Evolutionary conservation across 2,888 invertebrate species (phyloP).

Genomic region (Microplitis manilae): DNA sequence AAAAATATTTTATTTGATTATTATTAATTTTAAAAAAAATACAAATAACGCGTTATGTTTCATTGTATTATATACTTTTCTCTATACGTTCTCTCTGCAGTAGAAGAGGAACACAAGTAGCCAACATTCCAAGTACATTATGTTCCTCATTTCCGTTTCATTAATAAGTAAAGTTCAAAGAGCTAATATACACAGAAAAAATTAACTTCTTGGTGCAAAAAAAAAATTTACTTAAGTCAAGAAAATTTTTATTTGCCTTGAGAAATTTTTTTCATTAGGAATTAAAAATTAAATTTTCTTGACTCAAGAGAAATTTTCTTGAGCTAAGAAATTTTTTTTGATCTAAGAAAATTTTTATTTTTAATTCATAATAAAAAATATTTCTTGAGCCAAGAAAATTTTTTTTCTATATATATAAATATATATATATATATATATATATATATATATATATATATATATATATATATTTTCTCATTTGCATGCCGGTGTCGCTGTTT

Average conservation of each 20-base stretch:
- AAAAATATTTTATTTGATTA: slow-evolving; percentile 17
- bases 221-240: no score
- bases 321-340: no score
- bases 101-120: slow-evolving; percentile 50
- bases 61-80: slow-evolving; percentile 11
- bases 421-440: not conserved
- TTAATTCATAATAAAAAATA: no score
- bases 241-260: no score
- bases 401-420: no score
- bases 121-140: slow-evolving; percentile 65
- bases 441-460: no score
- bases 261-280: no score
- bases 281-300: no score
- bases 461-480: not conserved
- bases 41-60: not conserved
- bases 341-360: no score
- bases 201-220: no score
- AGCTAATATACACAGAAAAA: not conserved
- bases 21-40: not conserved
- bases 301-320: no score
- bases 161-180: slow-evolving; percentile 38
- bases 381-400: no score
- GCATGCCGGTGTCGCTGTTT: slow-evolving; percentile 22
- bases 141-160: slow-evolving; percentile 51
- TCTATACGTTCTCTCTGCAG: slow-evolving; percentile 32